Evolutionary conservation across 2,888 invertebrate species (phyloP), one percentile per base, ranked within the genome.

Genomic region (Eupithecia subfuscata): DNA sequence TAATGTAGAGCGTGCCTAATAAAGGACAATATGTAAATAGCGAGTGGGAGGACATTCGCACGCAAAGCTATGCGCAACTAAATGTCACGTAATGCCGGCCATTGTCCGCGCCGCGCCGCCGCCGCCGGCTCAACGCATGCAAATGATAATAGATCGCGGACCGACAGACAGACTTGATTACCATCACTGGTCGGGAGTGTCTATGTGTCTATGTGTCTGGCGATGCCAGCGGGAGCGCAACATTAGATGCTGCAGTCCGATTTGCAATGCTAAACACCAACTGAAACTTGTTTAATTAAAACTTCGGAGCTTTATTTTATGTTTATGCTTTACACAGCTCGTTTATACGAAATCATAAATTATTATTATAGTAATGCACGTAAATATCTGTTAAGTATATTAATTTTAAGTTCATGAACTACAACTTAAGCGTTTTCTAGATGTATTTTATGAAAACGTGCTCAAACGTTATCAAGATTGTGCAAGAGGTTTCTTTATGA

Each of bases 241-340:
- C 70, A 65, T 69, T 73, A 75, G 70, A 70, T 75, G 43, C 69
- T 70, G 71, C 74, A 79, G 71, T 78, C 74, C 79, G 70, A 78
- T 84, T 83, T 80, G 85, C 81, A 82, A 84, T 85, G 83, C 84
- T 82, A 85, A 84, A 79, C 82, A 81, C 75, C 74, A 70, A 75
- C 80, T 76, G 81, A 77, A 84, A 85, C 82, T 85, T 85, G 81
- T 82, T 86, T 84, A 81, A 86, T 85, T 86, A 86, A 84, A 85
- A 85, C 83, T 85, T 86, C 16, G 69, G 30, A 64, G 60, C 73
- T 73, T 45, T 75, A 74, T 71, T 73, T 73, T 48, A 73, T 73
- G 73, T 75, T 74, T 73, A 76, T 75, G 73, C 71, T 79, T 74
- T 60, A 68, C 73, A 74, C 65, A 71, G 64, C 64, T 76, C 72